Evolutionary conservation across 64 coral and sea anemone species (phyloP), one percentile per base, ranked within the genome.

Genomic region (Actinia tenebrosa): DNA sequence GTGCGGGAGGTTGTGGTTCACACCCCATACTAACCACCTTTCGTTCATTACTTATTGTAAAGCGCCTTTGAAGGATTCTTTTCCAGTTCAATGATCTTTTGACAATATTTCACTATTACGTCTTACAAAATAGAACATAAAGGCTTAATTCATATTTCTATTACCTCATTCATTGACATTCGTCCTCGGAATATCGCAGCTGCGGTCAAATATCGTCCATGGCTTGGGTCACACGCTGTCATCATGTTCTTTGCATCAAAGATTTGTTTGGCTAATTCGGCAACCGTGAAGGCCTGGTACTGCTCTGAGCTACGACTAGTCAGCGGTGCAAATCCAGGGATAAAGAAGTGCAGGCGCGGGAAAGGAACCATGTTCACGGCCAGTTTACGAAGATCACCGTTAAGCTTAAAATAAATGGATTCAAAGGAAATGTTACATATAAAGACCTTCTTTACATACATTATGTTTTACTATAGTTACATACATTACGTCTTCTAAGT

Each of bases 381-480:
- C 42, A 81, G 79, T 81, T 81, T 81, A 81, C 79, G 79, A 44
- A 81, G 79, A 53, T 81, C 79, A 44, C 79, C 79, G 79, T 81
- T 81, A 5, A 81, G 79, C 79, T 81, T 46, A 3, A 81, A 81
- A 45, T 20, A 42, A 81, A 81, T 8, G 79, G 17, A 44, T 42
- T 17, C 13, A 42, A 79, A 17, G 13, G 22, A 22, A 15, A 42
- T n/a, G 22, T 19, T 79, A 42, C 30, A 37, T 37, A 37, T 37
- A 37, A 37, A 37, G 30, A 37, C 30, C 30, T 37, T 37, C 30
- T 37, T 37, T 37, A 37, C 30, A 37, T 37, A 37, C 30, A 37
- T 37, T 37, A 37, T 37, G 30, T 37, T 37, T 37, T 37, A 37
- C 30, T 37, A 37, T 37, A 37, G 30, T 37, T 37, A 37, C 30